These are phyloP conservation scores for Batillaria attramentaria DNA, from an alignment of 1,140 invertebrate genomes.

Conservation along the genomic window DNA sequence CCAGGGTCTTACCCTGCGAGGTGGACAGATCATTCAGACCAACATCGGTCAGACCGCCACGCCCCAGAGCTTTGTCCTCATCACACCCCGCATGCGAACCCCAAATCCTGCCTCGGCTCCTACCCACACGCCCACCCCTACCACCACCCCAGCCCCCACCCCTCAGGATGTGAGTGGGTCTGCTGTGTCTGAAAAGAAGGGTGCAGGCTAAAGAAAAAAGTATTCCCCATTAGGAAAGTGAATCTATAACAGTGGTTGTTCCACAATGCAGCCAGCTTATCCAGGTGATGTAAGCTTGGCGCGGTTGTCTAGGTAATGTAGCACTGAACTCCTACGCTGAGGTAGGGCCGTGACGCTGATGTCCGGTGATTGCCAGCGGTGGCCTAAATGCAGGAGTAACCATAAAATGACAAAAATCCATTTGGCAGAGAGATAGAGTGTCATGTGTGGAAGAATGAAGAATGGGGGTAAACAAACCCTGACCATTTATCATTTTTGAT, in stretches of 20 bases:
- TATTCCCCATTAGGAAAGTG: constrained; percentile 22
- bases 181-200: constrained; percentile 31
- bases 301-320: too few relatives aligned
- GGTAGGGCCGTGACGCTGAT: too few relatives aligned
- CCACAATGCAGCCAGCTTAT: too few relatives aligned
- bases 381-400: too few relatives aligned
- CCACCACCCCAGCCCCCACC: not conserved
- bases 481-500: too few relatives aligned
- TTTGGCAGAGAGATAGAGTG: too few relatives aligned
- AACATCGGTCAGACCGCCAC: constrained; percentile 27
- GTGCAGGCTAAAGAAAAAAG: constrained; percentile 18
- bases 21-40: constrained; percentile 35
- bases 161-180: constrained; percentile 18
- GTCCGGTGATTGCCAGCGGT: too few relatives aligned
- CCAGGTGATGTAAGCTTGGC: too few relatives aligned
- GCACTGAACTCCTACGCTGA: too few relatives aligned
- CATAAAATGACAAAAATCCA: too few relatives aligned
- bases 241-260: constrained; percentile 64
- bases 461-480: too few relatives aligned
- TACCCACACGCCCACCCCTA: not conserved
- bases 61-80: constrained; percentile 32
- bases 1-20: constrained; percentile 24
- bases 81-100: constrained; percentile 8
- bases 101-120: not conserved
- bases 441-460: too few relatives aligned